Evolutionary conservation across 2,113 vertebrate species (phyloP), one percentile per base, ranked within the genome.

Genomic region (Gambusia holbrooki): DNA sequence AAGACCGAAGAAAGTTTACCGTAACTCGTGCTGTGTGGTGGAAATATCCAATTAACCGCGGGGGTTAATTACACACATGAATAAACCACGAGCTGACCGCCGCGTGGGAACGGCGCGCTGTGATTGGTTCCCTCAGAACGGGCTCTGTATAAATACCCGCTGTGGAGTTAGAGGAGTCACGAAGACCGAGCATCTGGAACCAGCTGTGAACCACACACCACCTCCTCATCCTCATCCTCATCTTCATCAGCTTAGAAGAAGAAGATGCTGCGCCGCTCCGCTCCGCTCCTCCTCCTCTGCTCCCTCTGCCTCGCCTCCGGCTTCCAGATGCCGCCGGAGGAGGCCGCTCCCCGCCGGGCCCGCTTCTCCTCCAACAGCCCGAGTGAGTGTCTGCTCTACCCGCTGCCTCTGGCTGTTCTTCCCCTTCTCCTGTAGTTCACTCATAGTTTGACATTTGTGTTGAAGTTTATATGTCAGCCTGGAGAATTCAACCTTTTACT

Each of bases 361-460:
- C 89, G 93, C 1, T 94, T 94, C 85, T 92, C 93, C 60, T 11
- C 92, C 70, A 95, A 91, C 92, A 94, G 91, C 87, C 93, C 92
- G 0, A 77, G 94, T 95, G 87, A 94, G 94, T 89, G 29, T n/a
- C 12, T 72, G 4, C 62, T 60, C 25, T n/a, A 5, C 32, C 9
- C 32, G 17, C 17, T 3, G 17, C 45, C 45, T 48, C 45, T 48
- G 17, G 5, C 5, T 48, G 17, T 19, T 48, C 15, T 19, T 48
- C 45, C 45, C 17, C 4, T 48, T 5, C 45, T 48, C 5, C 14
- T 19, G 5, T 19, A 19, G 45, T 6, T 19, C 45, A 48, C 45
- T 5, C 17, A 48, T 6, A 6, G 45, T 48, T 48, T 48, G 45
- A 48, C 15, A 19, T 48, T 48, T 48, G 45, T 48, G 0, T 48